A percentile compares a stretch with the other conserved stretches of the same genome.
Evolutionary conservation across 2,113 vertebrate species (phyloP).

Genomic region (Sylvia atricapilla): DNA sequence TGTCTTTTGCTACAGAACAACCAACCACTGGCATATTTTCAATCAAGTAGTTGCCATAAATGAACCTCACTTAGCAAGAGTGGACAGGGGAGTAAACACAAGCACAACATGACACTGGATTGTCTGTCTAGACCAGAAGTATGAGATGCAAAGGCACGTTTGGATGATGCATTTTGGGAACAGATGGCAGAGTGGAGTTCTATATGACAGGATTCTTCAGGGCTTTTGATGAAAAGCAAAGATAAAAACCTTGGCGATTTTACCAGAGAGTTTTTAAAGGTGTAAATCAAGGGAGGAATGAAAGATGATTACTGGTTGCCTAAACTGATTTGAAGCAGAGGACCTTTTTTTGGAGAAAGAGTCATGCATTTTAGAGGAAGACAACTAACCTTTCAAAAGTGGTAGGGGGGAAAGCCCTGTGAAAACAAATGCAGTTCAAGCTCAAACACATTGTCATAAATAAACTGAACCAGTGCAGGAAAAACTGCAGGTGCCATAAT

Average conservation of each 20-base stretch:
- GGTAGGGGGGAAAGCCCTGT: accelerated
- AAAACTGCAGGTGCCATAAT: not conserved
- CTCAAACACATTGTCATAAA: not conserved
- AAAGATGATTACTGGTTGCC: not conserved
- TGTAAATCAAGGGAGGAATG: not conserved
- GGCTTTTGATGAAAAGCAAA: not conserved
- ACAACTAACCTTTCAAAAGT: not conserved
- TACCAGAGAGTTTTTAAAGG: not conserved
- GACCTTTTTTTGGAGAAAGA: not conserved
- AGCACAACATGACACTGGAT: accelerated
- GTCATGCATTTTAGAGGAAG: not conserved
- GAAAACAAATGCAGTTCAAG: not conserved
- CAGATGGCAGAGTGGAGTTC: accelerated
- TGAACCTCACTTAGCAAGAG: not conserved
- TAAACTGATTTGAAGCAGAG: not conserved
- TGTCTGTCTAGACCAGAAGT: not conserved
- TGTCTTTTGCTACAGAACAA: not conserved
- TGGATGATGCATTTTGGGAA: not conserved
- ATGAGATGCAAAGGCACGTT: not conserved
- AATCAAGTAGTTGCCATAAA: not conserved
- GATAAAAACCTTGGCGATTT: not conserved
- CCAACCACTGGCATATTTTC: not conserved
- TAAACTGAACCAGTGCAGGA: not conserved
- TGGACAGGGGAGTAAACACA: not conserved
- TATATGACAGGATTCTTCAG: not conserved